Evolutionary conservation across 2,113 vertebrate species (phyloP), one percentile per base, ranked within the genome.

Genomic region (Chionis minor): DNA sequence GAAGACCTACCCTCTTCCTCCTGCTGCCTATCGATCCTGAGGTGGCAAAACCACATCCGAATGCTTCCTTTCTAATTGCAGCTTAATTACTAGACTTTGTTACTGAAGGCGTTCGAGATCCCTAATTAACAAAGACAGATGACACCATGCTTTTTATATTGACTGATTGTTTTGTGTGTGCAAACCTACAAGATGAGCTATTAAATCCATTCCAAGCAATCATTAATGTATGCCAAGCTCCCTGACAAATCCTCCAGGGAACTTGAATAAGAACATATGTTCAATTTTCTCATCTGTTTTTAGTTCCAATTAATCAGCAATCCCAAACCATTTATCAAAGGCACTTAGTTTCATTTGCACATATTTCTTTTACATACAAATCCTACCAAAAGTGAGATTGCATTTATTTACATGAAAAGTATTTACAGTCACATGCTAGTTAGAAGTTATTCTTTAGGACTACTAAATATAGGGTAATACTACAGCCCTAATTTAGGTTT

Each of bases 271-370:
- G 94, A 97, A 92, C 91, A 73, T 58, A 65, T 77, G 86, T 86
- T 90, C 85, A 80, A 77, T 96, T 92, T 96, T 93, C 93, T 97
- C 95, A 80, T 73, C 83, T 97, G 94, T 83, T 97, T 97, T 93
- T 55, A 83, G 92, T 94, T 95, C 89, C 38, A 92, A 87, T 94
- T 92, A 81, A 88, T 81, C 88, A 85, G 63, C 72, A 86, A 67
- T 94, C 90, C 96, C 75, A 73, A 91, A 71, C 62, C 47, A 24
- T 81, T 77, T 72, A 88, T 94, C 93, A 72, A 44, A 67, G 63
- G 86, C 65, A 58, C 82, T 88, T 71, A 12, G 35, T 91, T 96
- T 73, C 42, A 65, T 92, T 70, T 95, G 49, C 47, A 71, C 24
- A 32, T 47, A 67, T 18, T 84, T 86, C 33, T 62, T 80, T 70